Percentiles rank a stretch among this genome's conserved stretches.
Conservation (phyloP, 2,797 vertebrate species). For the Enteromius paludinosus region DNA sequence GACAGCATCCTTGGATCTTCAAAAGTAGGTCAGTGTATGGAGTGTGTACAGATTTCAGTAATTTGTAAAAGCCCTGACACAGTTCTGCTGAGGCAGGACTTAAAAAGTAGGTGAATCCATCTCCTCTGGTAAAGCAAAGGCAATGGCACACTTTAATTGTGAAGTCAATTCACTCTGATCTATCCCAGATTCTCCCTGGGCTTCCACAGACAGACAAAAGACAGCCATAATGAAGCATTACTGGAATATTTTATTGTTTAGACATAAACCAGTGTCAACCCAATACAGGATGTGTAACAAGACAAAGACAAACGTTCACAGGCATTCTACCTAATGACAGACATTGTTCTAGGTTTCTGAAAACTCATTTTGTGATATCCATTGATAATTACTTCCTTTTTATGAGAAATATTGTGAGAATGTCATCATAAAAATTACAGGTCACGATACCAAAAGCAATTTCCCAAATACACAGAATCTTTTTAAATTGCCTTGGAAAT, state of each 20-base stretch:
- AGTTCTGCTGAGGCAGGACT: conserved; percentile 37
- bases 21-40: conserved; percentile 34
- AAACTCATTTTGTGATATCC: conserved; percentile 8
- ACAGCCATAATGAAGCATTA: conserved; percentile 31
- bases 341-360: conserved; percentile 38
- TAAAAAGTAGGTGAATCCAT: conserved; percentile 69
- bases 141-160: neutral
- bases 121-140: conserved; percentile 58
- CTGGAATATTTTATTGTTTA: conserved; percentile 70
- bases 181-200: neutral
- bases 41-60: conserved; percentile 8
- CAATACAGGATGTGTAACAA: conserved; percentile 61
- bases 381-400: conserved; percentile 35
- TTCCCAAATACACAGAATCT: neutral
- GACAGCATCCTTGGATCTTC: neutral
- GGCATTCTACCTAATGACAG: conserved; percentile 26
- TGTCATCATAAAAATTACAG: neutral
- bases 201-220: neutral
- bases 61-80: conserved; percentile 34
- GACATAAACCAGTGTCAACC: conserved; percentile 71
- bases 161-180: neutral
- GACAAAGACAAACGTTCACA: conserved; percentile 47
- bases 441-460: conserved; percentile 9
- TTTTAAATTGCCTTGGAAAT: neutral
- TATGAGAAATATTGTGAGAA: conserved; percentile 44